phyloP scores from a whole-genome alignment of 2,888 invertebrate species.

The Subacronicta megacephala region DNA sequence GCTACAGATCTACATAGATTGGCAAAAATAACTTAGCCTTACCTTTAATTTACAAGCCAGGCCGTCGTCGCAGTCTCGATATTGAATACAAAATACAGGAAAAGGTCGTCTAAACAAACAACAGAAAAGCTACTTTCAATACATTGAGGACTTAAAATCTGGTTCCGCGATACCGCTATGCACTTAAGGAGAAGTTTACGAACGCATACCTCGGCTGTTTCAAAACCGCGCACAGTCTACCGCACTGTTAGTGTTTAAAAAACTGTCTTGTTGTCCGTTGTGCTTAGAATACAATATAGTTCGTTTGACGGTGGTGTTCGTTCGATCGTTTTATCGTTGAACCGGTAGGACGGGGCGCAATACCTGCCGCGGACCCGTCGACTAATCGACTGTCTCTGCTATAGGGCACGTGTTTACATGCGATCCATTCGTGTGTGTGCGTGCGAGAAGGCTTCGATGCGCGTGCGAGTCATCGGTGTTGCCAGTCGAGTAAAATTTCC shows the following conservation, averaged over 20 bases:
- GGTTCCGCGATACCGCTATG: conserved; percentile 81
- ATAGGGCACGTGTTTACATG: conserved; percentile 68
- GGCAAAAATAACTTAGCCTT: conserved; percentile 37
- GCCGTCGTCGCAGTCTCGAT: conserved; percentile 55
- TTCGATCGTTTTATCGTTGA: conserved; percentile 86
- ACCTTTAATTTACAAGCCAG: conserved; percentile 58
- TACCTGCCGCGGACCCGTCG: conserved; percentile 79
- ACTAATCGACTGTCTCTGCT: conserved; percentile 71
- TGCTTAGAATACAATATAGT: conserved; percentile 64
- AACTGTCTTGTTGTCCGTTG: conserved; percentile 52
- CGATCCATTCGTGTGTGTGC: conserved; percentile 61
- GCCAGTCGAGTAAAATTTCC: conserved; percentile 51
- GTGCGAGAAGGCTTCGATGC: conserved; percentile 73
- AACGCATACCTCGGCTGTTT: conserved; percentile 59
- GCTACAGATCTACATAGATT: background rate
- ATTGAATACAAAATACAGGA: conserved; percentile 48
- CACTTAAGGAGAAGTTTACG: conserved; percentile 64
- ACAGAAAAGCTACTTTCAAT: conserved; percentile 69
- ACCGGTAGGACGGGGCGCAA: conserved; percentile 77
- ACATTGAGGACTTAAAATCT: conserved; percentile 74
- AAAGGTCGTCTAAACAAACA: conserved; percentile 62
- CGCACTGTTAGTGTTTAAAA: conserved; percentile 54
- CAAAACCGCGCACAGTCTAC: conserved; percentile 58
- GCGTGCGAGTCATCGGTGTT: conserved; percentile 70
- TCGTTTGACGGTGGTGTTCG: conserved; percentile 78